Conservation (phyloP, 2,888 invertebrate species). For the Amphiduros pacificus region DNA sequence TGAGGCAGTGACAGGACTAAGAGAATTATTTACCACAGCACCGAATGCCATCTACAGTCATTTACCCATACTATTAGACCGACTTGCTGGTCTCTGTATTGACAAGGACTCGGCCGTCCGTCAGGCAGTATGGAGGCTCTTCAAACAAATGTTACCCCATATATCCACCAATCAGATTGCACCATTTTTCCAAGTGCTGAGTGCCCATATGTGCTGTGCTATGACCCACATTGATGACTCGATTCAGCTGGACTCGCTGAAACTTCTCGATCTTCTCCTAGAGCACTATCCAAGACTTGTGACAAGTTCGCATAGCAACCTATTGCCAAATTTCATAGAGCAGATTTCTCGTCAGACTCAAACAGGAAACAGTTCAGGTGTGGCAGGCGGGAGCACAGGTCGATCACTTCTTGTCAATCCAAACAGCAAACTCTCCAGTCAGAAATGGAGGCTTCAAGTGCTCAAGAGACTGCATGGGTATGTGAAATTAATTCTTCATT, state of each 20-base stretch:
- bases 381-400: slow-evolving; percentile 23
- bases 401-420: slow-evolving; percentile 59
- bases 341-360: slow-evolving; percentile 74
- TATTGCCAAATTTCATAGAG: slow-evolving; percentile 79
- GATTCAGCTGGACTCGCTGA: slow-evolving; percentile 81
- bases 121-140: slow-evolving; percentile 62
- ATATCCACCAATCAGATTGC: slow-evolving; percentile 41
- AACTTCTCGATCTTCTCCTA: slow-evolving; percentile 77
- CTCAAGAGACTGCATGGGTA: no score
- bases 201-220: slow-evolving; percentile 81
- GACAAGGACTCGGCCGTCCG: slow-evolving; percentile 71
- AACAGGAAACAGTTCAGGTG: slow-evolving; percentile 74
- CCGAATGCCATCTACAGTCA: slow-evolving; percentile 65
- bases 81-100: slow-evolving; percentile 70
- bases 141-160: slow-evolving; percentile 47
- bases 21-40: slow-evolving; percentile 63
- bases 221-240: slow-evolving; percentile 84
- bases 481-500: no score
- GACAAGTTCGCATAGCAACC: slow-evolving; percentile 69
- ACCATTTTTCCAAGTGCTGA: slow-evolving; percentile 77
- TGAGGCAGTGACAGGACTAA: slow-evolving; percentile 66
- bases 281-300: slow-evolving; percentile 70
- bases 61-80: slow-evolving; percentile 72
- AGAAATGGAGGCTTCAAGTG: slow-evolving; percentile 43
- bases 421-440: slow-evolving; percentile 73